Percentiles rank a stretch among this genome's conserved stretches.
phyloP scores from a whole-genome alignment of 1,140 invertebrate species.

The Pemphigus obesinymphae region DNA sequence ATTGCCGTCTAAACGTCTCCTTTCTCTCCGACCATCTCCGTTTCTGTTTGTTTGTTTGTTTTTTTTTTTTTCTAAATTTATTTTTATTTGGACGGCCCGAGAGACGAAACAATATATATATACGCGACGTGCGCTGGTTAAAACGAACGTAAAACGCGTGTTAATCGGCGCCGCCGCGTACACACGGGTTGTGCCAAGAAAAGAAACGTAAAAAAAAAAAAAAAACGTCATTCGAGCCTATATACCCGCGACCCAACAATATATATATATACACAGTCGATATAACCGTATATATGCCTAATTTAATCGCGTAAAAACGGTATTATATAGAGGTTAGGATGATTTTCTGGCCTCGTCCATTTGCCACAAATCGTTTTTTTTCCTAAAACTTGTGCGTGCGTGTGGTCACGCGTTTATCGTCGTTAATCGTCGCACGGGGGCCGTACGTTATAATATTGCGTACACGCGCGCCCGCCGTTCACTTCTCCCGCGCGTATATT shows the following conservation, averaged over 20 bases:
- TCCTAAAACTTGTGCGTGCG: background rate
- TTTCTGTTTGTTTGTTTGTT: too few species aligned
- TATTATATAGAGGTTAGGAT: too few species aligned
- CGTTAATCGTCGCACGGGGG: background rate
- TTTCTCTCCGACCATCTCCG: background rate
- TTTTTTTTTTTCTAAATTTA: too few species aligned
- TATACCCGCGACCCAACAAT: background rate
- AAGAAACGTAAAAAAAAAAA: background rate
- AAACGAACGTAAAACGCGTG: conserved; percentile 30
- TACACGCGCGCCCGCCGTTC: background rate
- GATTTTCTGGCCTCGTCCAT: conserved; percentile 2
- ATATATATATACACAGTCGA: conserved; percentile 6
- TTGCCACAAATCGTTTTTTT: background rate
- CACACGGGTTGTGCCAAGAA: background rate
- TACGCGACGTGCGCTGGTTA: background rate
- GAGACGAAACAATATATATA: background rate
- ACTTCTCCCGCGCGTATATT: too few species aligned
- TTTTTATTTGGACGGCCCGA: background rate
- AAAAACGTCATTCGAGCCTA: background rate
- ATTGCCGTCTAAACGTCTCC: conserved; percentile 14
- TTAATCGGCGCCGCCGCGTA: background rate
- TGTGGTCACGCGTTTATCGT: background rate
- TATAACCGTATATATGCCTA: background rate
- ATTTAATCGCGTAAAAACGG: too few species aligned
- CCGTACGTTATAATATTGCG: background rate